Evolutionary conservation across 2,797 vertebrate genomes (phyloP).

Genomic region (Ctenochaetus hawaiiensis): DNA sequence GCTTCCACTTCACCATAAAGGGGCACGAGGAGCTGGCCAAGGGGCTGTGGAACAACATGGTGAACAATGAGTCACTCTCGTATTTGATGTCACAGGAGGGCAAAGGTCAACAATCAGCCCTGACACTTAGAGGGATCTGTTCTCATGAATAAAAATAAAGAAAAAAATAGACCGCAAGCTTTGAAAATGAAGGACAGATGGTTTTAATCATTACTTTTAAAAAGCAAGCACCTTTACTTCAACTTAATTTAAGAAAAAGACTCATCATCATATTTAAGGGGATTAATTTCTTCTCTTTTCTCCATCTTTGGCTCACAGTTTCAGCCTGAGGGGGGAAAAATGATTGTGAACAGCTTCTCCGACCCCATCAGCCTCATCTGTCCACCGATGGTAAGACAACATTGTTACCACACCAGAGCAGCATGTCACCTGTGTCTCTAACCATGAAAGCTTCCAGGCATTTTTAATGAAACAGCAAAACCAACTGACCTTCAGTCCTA

Average conservation of each 20-base stretch:
- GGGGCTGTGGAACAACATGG: conserved; percentile 91
- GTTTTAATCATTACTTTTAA: background rate
- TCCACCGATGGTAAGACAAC: conserved; percentile 79
- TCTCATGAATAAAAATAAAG: background rate
- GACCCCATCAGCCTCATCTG: conserved; percentile 85
- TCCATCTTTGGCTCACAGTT: conserved; percentile 76
- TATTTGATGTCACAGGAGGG: background rate
- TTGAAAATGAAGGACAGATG: background rate
- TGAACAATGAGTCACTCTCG: conserved; percentile 57
- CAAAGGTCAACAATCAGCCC: conserved; percentile 7
- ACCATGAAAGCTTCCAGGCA: background rate
- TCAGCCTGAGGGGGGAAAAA: conserved; percentile 84
- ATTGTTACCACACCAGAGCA: background rate
- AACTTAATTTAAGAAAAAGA: no score
- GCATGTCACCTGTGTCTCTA: background rate
- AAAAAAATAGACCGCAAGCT: background rate
- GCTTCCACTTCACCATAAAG: conserved; percentile 90
- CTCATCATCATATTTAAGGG: background rate
- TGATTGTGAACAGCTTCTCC: conserved; percentile 83
- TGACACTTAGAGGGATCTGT: background rate
- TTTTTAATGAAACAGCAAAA: no score
- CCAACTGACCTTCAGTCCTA: background rate
- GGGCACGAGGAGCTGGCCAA: conserved; percentile 89
- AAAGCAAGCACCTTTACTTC: background rate
- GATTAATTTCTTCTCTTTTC: background rate